Evolutionary conservation across 2,888 invertebrate genomes (phyloP).

Genomic region (Drosophila eohydei): DNA sequence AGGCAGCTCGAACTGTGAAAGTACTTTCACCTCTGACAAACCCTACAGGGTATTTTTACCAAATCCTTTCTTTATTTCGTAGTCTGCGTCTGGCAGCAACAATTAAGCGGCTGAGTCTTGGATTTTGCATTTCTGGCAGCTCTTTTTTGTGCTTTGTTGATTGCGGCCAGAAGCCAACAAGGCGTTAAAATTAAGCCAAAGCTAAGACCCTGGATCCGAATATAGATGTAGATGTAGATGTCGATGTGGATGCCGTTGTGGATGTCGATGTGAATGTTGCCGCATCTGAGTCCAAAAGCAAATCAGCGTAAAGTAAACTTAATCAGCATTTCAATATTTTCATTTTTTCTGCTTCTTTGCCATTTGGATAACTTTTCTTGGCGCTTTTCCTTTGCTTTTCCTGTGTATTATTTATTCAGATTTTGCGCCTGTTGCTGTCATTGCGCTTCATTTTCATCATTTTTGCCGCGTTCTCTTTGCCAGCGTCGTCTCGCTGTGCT

Average conservation of each 20-base stretch:
- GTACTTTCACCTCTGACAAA: not conserved
- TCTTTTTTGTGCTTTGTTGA: constrained; percentile 60
- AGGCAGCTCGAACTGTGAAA: not conserved
- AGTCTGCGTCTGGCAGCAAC: constrained; percentile 22
- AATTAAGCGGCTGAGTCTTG: constrained; percentile 51
- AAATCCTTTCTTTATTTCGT: not conserved
- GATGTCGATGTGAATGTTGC: not conserved
- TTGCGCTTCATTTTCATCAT: constrained; percentile 60
- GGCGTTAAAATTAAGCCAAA: constrained; percentile 52
- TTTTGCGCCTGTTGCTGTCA: constrained; percentile 77
- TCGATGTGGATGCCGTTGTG: not conserved
- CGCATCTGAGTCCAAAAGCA: constrained; percentile 45
- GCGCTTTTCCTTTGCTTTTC: constrained; percentile 15
- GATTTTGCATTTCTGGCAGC: constrained; percentile 31
- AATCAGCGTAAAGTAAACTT: constrained; percentile 72
- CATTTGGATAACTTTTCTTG: constrained; percentile 38
- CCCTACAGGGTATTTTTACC: not conserved
- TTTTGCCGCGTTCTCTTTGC: constrained; percentile 18
- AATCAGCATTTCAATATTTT: constrained; percentile 79
- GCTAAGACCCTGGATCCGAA: constrained; percentile 15
- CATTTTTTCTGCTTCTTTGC: constrained; percentile 8
- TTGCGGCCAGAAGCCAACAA: constrained; percentile 61
- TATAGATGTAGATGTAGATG: constrained; percentile 18
- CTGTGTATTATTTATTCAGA: constrained; percentile 74
- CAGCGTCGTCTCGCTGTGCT: constrained; percentile 36